A percentile compares a stretch with the other conserved stretches of the same genome.
phyloP scores from a whole-genome alignment of 2,113 vertebrate genomes.

The Colaptes auratus region DNA sequence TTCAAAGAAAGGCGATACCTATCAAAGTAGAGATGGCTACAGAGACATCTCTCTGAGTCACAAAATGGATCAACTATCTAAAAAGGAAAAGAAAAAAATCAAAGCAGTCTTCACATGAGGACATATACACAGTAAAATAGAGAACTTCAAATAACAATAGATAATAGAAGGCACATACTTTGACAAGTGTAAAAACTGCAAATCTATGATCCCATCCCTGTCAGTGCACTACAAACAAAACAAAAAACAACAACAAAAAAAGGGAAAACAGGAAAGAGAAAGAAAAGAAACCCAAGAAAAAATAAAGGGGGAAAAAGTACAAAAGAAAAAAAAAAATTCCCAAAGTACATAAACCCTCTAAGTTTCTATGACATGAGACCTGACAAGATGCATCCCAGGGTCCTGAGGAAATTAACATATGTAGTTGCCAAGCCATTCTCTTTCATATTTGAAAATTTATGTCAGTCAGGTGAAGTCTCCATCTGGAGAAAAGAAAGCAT shows the following conservation, averaged over 20 bases:
- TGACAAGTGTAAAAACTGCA: neutral
- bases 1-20: neutral
- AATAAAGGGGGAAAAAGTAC: no score
- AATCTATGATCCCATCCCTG: neutral
- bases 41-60: neutral
- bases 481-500: neutral
- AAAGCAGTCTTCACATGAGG: neutral
- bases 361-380: neutral
- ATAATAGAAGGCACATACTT: neutral
- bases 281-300: no score
- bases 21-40: neutral
- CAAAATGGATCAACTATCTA: neutral
- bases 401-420: neutral
- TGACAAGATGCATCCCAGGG: neutral
- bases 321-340: neutral
- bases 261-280: rapidly evolving
- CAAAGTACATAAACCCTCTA: neutral
- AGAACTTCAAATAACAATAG: neutral
- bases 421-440: neutral
- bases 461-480: neutral
- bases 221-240: neutral
- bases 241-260: rapidly evolving
- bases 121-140: neutral
- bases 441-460: neutral
- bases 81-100: neutral